phyloP scores from a whole-genome alignment of 2,888 invertebrate genomes.

The Marasmarcha lunaedactyla region DNA sequence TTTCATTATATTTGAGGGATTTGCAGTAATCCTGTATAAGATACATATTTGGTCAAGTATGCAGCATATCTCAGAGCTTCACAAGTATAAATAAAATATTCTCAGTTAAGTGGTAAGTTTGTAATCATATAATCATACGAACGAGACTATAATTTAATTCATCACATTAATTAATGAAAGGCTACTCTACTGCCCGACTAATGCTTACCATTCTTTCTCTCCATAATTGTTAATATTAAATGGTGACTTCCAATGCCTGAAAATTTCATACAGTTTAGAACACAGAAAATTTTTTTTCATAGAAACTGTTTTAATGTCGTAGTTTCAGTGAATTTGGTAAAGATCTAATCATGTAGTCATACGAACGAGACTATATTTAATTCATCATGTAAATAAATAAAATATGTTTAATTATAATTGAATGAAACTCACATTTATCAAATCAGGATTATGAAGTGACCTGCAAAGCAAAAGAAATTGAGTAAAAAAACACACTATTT shows the following conservation, averaged over 20 bases:
- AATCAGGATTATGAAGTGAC: conserved; percentile 4
- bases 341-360: conserved; percentile 41
- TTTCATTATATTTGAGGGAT: too few species aligned
- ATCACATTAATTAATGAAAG: conserved; percentile 20
- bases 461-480: conserved; percentile 53
- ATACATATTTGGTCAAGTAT: too few species aligned
- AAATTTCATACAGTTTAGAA: background rate
- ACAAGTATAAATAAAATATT: background rate
- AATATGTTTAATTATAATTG: too few species aligned
- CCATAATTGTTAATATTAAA: background rate
- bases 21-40: too few species aligned
- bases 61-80: too few species aligned
- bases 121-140: conserved; percentile 46
- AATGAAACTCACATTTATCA: conserved; percentile 17
- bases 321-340: conserved; percentile 24
- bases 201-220: too few species aligned
- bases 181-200: too few species aligned
- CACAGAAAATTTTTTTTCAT: background rate
- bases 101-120: conserved; percentile 37
- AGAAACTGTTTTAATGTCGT: background rate
- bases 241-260: background rate
- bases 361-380: conserved; percentile 38
- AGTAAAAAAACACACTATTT: conserved; percentile 51
- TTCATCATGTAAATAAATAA: conserved; percentile 31
- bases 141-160: conserved; percentile 34